These are phyloP conservation scores for Pungitius pungitius DNA, from an alignment of 2,113 vertebrate genomes.

Conservation along the genomic window DNA sequence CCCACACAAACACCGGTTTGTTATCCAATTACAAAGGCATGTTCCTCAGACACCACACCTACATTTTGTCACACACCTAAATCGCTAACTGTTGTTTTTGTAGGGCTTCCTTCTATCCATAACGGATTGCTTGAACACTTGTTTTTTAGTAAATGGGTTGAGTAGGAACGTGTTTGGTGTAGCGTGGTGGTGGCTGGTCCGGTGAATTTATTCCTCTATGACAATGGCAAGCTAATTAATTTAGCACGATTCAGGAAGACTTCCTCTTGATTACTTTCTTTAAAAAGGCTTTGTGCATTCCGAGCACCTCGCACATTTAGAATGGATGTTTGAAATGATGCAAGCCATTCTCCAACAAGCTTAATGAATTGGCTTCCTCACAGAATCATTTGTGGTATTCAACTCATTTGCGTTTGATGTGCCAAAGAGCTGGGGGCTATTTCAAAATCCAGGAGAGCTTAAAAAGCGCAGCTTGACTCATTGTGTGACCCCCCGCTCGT, in stretches of 20 bases:
- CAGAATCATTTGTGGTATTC: not conserved
- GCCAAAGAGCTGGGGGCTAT: no score
- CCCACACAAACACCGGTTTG: not conserved
- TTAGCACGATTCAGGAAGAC: not conserved
- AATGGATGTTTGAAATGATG: not conserved
- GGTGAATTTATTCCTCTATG: not conserved
- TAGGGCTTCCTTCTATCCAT: not conserved
- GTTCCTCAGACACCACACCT: not conserved
- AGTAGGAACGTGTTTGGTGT: not conserved
- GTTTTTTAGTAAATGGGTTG: not conserved
- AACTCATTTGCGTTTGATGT: no score
- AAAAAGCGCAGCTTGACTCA: no score
- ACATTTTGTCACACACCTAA: not conserved
- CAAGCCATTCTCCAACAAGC: not conserved
- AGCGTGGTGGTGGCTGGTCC: not conserved
- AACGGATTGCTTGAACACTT: not conserved
- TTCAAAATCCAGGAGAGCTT: no score
- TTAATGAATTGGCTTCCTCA: not conserved
- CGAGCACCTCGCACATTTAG: no score
- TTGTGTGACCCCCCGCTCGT: no score
- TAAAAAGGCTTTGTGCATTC: no score
- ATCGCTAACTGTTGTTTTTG: not conserved
- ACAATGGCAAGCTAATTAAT: not conserved
- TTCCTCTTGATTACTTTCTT: no score
- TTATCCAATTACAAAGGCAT: not conserved